A percentile compares a stretch with the other conserved stretches of the same genome.
These are phyloP conservation scores for Ambastaia sidthimunki DNA, from an alignment of 2,797 vertebrate genomes.

Conservation along the genomic window DNA sequence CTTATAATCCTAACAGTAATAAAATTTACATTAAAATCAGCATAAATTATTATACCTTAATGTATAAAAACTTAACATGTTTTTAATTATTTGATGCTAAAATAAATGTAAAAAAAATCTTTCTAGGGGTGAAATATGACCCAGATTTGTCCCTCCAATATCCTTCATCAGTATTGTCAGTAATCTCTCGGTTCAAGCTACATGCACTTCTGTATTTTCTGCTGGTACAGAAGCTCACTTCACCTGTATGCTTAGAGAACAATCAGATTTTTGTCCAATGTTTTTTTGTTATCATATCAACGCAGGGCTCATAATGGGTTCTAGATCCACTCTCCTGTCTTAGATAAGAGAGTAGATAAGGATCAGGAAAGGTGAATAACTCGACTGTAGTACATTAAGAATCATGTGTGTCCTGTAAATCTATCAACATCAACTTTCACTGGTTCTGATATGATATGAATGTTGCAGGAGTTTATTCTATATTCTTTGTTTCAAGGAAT, in stretches of 20 bases:
- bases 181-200: no score
- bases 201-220: background rate
- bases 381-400: background rate
- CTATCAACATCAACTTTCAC: slow-evolving; percentile 77
- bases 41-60: no score
- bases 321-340: background rate
- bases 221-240: background rate
- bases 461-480: slow-evolving; percentile 94
- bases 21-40: no score
- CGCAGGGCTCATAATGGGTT: background rate
- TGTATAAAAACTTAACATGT: background rate
- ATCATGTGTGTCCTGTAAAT: slow-evolving; percentile 57
- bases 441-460: slow-evolving; percentile 89
- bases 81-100: background rate
- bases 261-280: slow-evolving; percentile 3
- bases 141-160: background rate
- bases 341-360: background rate
- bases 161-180: background rate
- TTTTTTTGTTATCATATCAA: background rate
- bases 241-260: background rate
- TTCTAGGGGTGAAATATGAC: slow-evolving; percentile 5
- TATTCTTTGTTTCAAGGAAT: slow-evolving; percentile 99
- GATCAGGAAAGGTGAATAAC: background rate
- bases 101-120: no score
- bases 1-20: no score